Conservation (phyloP, 2,797 vertebrate species). For the Brachymystax lenok region DNA sequence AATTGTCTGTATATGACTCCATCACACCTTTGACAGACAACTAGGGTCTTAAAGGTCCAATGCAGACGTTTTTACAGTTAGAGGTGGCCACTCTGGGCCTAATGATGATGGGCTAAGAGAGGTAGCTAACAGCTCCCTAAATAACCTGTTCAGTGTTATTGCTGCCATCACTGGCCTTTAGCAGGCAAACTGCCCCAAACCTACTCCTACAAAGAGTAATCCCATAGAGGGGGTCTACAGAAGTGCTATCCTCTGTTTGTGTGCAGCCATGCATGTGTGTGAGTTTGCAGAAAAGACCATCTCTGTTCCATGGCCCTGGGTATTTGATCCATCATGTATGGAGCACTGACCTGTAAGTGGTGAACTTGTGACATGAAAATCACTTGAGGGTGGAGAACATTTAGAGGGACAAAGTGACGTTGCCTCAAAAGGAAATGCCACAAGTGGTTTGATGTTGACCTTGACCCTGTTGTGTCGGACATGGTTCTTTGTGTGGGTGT, state of each 20-base stretch:
- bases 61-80: too few relatives aligned
- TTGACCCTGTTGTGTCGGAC: too few relatives aligned
- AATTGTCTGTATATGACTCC: not conserved
- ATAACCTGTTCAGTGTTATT: not conserved
- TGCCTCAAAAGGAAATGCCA: not conserved
- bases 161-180: not conserved
- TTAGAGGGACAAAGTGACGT: constrained; percentile 9
- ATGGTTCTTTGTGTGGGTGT: not conserved
- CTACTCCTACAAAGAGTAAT: constrained; percentile 9
- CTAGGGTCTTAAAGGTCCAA: not conserved
- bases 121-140: not conserved
- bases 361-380: not conserved
- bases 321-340: constrained; percentile 39
- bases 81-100: not conserved
- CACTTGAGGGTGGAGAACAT: constrained; percentile 7
- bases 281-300: constrained; percentile 1
- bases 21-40: not conserved
- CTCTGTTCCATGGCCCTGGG: constrained; percentile 23
- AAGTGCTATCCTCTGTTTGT: constrained; percentile 8
- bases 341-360: constrained; percentile 15
- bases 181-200: not conserved
- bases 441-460: not conserved
- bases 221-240: constrained; percentile 16
- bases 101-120: not conserved
- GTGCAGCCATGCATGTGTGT: not conserved